Evolutionary conservation across 2,888 invertebrate species (phyloP), one percentile per base, ranked within the genome.

Genomic region (Steinernema carpocapsae): DNA sequence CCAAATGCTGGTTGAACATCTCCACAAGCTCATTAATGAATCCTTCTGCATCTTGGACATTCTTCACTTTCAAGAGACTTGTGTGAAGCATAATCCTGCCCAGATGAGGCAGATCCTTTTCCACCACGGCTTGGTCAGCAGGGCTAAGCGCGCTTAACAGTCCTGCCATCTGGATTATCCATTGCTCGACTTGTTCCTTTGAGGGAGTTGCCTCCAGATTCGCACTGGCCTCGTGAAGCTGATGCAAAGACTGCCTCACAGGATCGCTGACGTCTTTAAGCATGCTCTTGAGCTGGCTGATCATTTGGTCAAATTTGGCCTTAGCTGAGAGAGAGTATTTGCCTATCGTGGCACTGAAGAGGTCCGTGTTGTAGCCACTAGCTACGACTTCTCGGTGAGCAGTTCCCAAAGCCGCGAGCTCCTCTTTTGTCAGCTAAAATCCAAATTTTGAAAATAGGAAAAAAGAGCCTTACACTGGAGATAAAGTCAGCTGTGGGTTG

Each of bases 1-100:
- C 19, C 64, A 64, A 64, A 64, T 64, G 64, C 32, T 64, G 64
- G 29, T 64, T 64, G 17, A 64, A 64, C 64, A 64, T 64, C 32
- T 29, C 32, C 12, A 64, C 64, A 17, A 64, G 32, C 32, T 64
- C 64, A n/a, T 26, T 26, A 10, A 64, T 37, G 19, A 64, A 10
- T 3, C 7, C 4, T 17, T 64, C 29, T 32, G 64, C 29, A 32
- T 64, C 64, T 10, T 10, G 29, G 17, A 26, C 10, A 29, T 64
- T 64, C 26, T 37, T 29, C 32, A 64, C 64, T 29, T 29, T 7
- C 32, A 64, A n/a, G 32, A 64, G 29, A 17, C 32, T 64, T 4
- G 64, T 64, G 32, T 64, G 64, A 17, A 64, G 32, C 64, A 64
- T 29, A 32, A 64, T 64, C 17, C 64, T 29, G 10, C 64, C 64